These are phyloP conservation scores for Microtus richardsoni DNA, from an alignment of 2,113 vertebrate genomes.

Conservation along the genomic window DNA sequence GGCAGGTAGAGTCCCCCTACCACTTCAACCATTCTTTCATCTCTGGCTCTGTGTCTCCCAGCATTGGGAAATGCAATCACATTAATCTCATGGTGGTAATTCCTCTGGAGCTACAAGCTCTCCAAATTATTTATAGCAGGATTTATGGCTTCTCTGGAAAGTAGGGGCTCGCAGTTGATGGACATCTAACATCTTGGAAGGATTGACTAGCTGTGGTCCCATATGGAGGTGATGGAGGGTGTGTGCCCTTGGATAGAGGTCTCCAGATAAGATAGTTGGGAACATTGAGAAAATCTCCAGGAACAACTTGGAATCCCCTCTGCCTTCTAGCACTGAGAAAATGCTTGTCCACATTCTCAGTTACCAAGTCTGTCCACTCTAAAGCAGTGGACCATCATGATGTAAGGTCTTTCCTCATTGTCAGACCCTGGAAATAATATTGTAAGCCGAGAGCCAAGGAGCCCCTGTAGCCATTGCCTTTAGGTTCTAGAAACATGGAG, in stretches of 20 bases:
- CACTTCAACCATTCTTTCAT: not conserved
- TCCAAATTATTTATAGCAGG: not conserved
- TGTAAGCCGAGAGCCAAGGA: not conserved
- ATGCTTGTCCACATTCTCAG: too few species aligned
- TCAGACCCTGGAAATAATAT: not conserved
- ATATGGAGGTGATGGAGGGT: not conserved
- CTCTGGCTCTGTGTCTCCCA: not conserved
- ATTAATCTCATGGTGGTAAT: not conserved
- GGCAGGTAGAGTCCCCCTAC: not conserved
- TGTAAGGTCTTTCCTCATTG: not conserved
- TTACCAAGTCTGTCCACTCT: not conserved
- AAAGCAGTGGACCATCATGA: not conserved
- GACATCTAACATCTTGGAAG: not conserved
- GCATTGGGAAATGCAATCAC: accelerated
- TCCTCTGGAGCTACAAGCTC: too few species aligned
- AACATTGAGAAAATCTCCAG: not conserved
- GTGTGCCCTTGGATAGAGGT: accelerated
- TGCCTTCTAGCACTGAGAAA: not conserved
- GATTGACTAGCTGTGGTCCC: not conserved
- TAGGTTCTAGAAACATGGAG: not conserved
- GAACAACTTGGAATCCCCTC: not conserved
- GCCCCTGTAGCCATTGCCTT: not conserved
- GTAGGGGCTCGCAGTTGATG: not conserved
- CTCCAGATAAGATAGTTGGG: not conserved
- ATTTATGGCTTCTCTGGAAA: not conserved